Evolutionary conservation across 2,888 invertebrate genomes (phyloP), one percentile per base, ranked within the genome.

Genomic region (Unio delphinus): DNA sequence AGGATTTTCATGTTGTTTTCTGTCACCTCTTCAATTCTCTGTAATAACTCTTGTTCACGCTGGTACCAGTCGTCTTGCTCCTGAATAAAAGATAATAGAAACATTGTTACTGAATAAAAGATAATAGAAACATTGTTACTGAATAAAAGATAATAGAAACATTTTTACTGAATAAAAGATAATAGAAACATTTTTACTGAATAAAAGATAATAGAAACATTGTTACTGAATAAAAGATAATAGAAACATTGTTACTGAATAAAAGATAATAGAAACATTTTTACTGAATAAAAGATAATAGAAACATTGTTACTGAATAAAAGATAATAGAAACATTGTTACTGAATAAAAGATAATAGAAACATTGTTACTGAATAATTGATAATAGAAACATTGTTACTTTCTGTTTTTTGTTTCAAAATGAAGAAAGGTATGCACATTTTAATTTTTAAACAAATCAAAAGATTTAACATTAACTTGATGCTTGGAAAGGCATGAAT

Each of bases 11-110:
- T 75, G 64, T 86, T 87, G 57, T 81, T 82, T 65, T 86, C 85
- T 15, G 82, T 80, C 55, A 88, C 81, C 68, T 86, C 84, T 55
- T 86, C 86, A 26, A 89, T 86, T 69, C 85, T 86, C 64, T 81
- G 79, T 56, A 85, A 67, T 17, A 86, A 68, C 63, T 87, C 87
- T 63, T 83, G 80, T 68, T 89, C 88, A 70, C 85, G 75, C 63
- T 80, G 82, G 55, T 82, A 79, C 83, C 85, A 86, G 26, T 79
- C 77, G 64, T 86, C 85, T 70, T 85, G 83, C 63, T 87, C 87
- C 87, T 87, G 71, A 4, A 65, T 61, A 58, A 63, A 57, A 64
- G 20, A 64, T 28, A 55, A 64, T 54, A 63, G 23, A 23, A 23
- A 23, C 23, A 23, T 23, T 23, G 23, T 23, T 23, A 23, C 23